Percentiles rank a stretch among this genome's conserved stretches.
Evolutionary conservation across 1,140 invertebrate species (phyloP).

Genomic region (Danaus melanippus): DNA sequence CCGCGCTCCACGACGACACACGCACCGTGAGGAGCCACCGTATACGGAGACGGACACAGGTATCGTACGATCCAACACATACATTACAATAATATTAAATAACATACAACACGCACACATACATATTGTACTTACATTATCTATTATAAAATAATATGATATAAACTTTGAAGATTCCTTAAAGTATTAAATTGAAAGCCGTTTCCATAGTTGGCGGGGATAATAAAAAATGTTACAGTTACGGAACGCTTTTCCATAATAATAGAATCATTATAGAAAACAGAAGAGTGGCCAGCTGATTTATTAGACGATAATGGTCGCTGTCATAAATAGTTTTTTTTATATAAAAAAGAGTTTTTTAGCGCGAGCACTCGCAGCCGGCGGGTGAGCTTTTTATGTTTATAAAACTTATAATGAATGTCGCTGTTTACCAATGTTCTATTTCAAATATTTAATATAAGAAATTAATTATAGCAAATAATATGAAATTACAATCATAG

Average conservation of each 20-base stretch:
- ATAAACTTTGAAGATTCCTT: too few species aligned
- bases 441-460: too few species aligned
- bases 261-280: slow-evolving; percentile 72
- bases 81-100: too few species aligned
- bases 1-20: slow-evolving; percentile 28
- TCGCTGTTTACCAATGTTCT: too few species aligned
- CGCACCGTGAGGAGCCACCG: slow-evolving; percentile 21
- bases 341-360: slow-evolving; percentile 50
- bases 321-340: slow-evolving; percentile 71
- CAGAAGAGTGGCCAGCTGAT: slow-evolving; percentile 71
- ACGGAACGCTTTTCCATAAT: slow-evolving; percentile 72
- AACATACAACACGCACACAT: too few species aligned
- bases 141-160: too few species aligned
- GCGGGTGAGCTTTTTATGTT: slow-evolving; percentile 28
- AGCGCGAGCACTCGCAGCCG: slow-evolving; percentile 29
- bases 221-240: slow-evolving; percentile 65
- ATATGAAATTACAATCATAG: too few species aligned
- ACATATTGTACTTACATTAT: too few species aligned
- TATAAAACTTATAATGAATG: too few species aligned
- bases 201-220: slow-evolving; percentile 30
- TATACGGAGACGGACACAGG: too few species aligned
- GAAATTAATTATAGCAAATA: too few species aligned
- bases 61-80: too few species aligned
- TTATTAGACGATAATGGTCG: slow-evolving; percentile 69
- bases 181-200: neutral